Evolutionary conservation across 2,797 vertebrate species (phyloP), one percentile per base, ranked within the genome.

Genomic region (Gadopsis marmoratus): DNA sequence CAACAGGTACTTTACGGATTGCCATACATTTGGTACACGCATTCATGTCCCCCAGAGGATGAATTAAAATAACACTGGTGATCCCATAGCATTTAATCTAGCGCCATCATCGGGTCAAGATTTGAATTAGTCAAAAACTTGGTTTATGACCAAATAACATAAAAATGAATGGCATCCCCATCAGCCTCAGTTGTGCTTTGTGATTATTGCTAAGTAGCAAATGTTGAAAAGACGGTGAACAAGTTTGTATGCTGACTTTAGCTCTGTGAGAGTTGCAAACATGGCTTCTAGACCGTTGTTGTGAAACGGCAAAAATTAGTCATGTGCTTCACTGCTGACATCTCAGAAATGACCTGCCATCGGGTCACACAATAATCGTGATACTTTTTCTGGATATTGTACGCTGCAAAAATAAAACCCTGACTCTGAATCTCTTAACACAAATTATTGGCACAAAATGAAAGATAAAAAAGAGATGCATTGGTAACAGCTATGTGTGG

Each of bases 121-220:
- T 41, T 39, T 60, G 9, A 8, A 43, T 26, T 61, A 19, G 35
- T 60, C 35, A 60, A 23, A 39, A 59, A 58, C 33, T 37, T 56
- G 16, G 16, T 33, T 33, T 4, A 53, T 23, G n/a, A 26, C 23
- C n/a, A 51, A 26, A 53, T 26, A 14, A 5, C 23, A 26, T 9
- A 1, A n/a, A n/a, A 51, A n/a, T 10, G n/a, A 50, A 47, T 47
- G 7, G 11, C 9, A 50, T n/a, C 48, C 48, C 48, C 48, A 51
- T 23, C 50, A 51, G 50, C 50, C n/a, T 23, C 50, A 21, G 3
- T 21, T 48, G 12, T n/a, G 21, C 26, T 12, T 62, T 19, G 41
- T 47, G 26, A 54, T 67, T 54, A 17, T 10, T 53, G 33, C n/a
- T 51, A 51, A n/a, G 35, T 19, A 67, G n/a, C 33, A 53, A 66